Evolutionary conservation across 2,113 vertebrate genomes (phyloP).

Genomic region (Euleptes europaea): DNA sequence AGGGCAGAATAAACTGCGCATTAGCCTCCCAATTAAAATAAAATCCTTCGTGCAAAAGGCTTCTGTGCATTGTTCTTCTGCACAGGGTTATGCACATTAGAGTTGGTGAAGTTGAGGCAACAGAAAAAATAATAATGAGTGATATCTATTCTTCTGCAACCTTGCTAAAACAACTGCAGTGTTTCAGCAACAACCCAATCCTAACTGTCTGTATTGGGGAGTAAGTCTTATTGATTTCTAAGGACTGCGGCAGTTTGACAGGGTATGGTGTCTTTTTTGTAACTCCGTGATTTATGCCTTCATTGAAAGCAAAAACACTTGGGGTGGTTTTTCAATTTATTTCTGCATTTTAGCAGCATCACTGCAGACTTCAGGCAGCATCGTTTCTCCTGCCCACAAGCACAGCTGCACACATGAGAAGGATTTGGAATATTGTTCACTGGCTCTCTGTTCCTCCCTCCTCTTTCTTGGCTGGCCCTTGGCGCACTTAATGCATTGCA

Average conservation of each 20-base stretch:
- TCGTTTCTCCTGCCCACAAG: neutral
- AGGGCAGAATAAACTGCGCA: constrained; percentile 2
- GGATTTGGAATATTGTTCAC: neutral
- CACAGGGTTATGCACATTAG: neutral
- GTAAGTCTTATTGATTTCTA: neutral
- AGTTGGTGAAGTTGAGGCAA: neutral
- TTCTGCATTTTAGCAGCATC: neutral
- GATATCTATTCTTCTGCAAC: neutral
- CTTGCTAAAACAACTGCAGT: neutral
- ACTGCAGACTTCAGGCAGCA: neutral
- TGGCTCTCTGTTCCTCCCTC: too few relatives aligned
- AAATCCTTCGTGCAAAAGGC: neutral
- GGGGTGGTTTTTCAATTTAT: neutral
- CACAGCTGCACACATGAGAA: neutral
- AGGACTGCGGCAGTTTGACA: neutral
- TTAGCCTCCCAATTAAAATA: neutral
- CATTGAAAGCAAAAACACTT: neutral
- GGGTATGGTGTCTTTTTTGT: neutral
- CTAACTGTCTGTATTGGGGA: neutral
- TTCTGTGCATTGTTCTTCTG: neutral
- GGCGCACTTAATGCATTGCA: neutral
- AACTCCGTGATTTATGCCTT: neutral
- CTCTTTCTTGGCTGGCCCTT: too few relatives aligned
- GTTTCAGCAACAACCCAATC: neutral
- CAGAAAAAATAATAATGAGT: neutral